Percentiles rank a stretch among this genome's conserved stretches.
These are phyloP conservation scores for Thalassoma bifasciatum DNA, from an alignment of 2,113 vertebrate species.

Conservation along the genomic window DNA sequence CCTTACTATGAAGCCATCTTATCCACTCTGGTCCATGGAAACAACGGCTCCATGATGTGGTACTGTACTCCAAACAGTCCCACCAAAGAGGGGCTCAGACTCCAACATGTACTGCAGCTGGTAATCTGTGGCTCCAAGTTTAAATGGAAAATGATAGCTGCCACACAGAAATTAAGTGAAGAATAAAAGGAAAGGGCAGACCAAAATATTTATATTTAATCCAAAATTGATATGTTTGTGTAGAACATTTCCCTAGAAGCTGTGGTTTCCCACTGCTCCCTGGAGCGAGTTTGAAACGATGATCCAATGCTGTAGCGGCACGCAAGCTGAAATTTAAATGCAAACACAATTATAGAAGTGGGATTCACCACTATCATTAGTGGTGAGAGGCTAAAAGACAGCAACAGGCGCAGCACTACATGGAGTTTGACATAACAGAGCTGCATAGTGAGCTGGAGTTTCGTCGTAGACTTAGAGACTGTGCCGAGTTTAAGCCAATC, in stretches of 20 bases:
- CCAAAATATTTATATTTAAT: slow-evolving; percentile 71
- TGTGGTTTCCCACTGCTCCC: slow-evolving; percentile 66
- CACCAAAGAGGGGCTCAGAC: slow-evolving; percentile 29
- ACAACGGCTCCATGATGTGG: slow-evolving; percentile 2
- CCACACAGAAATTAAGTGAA: slow-evolving; percentile 41
- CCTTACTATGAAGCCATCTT: not conserved
- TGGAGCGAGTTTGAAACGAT: slow-evolving; percentile 32
- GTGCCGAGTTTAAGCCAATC: slow-evolving; percentile 40
- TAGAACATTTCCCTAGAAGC: slow-evolving; percentile 60
- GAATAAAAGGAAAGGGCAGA: slow-evolving; percentile 54
- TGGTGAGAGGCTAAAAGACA: slow-evolving; percentile 65
- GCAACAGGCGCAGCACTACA: slow-evolving; percentile 14
- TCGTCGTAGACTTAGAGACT: slow-evolving; percentile 39
- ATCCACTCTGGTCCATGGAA: slow-evolving; percentile 30
- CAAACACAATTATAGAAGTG: slow-evolving; percentile 74
- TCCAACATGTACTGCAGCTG: slow-evolving; percentile 44
- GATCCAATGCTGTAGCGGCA: slow-evolving; percentile 66
- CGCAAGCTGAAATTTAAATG: slow-evolving; percentile 69
- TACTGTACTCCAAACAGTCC: slow-evolving; percentile 45
- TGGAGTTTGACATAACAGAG: slow-evolving; percentile 37
- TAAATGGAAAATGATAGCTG: slow-evolving; percentile 62
- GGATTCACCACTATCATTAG: slow-evolving; percentile 74
- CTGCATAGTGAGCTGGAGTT: slow-evolving; percentile 31
- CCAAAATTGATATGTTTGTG: slow-evolving; percentile 71
- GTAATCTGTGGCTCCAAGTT: slow-evolving; percentile 46